These are phyloP conservation scores for Styela clava DNA, from an alignment of 23 tunicate species.

Conservation along the genomic window DNA sequence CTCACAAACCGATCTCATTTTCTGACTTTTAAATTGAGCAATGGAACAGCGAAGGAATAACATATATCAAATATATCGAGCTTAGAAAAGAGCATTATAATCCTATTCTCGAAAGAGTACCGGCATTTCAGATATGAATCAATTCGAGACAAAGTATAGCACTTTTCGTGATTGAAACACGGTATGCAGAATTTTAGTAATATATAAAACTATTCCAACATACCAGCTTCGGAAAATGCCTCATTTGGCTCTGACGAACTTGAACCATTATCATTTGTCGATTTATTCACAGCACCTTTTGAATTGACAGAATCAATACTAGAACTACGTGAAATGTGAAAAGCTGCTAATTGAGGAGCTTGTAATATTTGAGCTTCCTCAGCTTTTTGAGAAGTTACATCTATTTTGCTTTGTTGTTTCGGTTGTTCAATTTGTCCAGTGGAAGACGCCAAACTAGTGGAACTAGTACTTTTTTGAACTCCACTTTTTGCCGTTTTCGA, in stretches of 20 bases:
- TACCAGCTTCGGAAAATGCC: slow-evolving; percentile 69
- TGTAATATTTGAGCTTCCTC: background rate
- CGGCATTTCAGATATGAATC: too few species aligned
- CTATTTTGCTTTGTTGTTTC: background rate
- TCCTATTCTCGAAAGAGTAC: too few species aligned
- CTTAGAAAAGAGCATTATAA: too few species aligned
- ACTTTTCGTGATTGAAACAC: too few species aligned
- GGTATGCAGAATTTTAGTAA: too few species aligned
- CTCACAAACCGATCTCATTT: too few species aligned
- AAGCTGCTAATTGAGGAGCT: slow-evolving; percentile 12
- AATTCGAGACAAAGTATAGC: too few species aligned
- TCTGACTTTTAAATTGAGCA: too few species aligned
- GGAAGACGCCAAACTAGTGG: slow-evolving; percentile 2
- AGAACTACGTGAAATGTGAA: slow-evolving; percentile 71
- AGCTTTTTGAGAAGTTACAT: background rate
- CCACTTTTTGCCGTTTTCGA: background rate
- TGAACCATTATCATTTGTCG: slow-evolving; percentile 41
- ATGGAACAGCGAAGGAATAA: too few species aligned
- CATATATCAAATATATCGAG: too few species aligned
- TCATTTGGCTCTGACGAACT: slow-evolving; percentile 54
- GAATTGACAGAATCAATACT: slow-evolving; percentile 73
- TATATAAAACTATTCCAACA: too few species aligned
- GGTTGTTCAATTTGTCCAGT: background rate
- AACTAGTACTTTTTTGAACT: slow-evolving; percentile 7
- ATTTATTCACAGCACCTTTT: slow-evolving; percentile 24